These are phyloP conservation scores for Drosophila takahashii DNA, from an alignment of 1,140 invertebrate species.

Conservation along the genomic window DNA sequence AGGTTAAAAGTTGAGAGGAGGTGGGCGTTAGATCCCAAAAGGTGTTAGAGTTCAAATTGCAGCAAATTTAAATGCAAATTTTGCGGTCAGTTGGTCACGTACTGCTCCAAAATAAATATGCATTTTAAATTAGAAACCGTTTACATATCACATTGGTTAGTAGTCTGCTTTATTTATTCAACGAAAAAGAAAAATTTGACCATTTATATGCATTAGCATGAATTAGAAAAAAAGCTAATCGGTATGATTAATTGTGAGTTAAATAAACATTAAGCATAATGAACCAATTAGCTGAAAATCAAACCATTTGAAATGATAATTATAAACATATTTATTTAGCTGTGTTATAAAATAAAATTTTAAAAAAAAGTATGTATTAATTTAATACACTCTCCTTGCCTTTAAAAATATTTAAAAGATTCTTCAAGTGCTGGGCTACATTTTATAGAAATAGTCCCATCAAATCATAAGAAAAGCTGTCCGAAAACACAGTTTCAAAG, in stretches of 20 bases:
- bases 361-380: neutral
- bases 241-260: neutral
- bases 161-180: neutral
- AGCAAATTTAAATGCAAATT: slow-evolving; percentile 35
- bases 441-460: neutral
- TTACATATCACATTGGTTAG: neutral
- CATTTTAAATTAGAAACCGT: neutral
- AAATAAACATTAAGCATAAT: neutral
- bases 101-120: neutral
- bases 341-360: no score
- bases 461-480: neutral
- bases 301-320: no score
- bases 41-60: neutral
- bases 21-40: neutral
- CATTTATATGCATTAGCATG: neutral
- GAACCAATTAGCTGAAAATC: neutral
- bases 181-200: neutral
- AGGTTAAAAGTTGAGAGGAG: neutral
- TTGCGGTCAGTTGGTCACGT: slow-evolving; percentile 17
- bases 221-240: neutral
- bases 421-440: neutral
- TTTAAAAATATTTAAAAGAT: neutral
- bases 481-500: slow-evolving; percentile 5
- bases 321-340: neutral
- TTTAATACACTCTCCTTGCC: neutral